These are phyloP conservation scores for Patella depressa DNA, from an alignment of 2,888 invertebrate genomes.

Conservation along the genomic window DNA sequence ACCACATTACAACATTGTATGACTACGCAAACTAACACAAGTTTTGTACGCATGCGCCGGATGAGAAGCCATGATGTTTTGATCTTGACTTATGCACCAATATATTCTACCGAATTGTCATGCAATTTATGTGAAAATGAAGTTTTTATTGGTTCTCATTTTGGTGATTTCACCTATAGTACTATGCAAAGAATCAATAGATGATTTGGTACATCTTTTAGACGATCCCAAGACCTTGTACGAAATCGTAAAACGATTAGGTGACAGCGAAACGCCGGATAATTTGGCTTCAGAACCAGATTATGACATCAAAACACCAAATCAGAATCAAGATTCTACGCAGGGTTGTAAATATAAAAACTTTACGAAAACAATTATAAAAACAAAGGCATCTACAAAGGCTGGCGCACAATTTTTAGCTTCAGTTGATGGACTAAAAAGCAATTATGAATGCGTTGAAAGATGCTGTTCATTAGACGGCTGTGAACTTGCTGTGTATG, in stretches of 20 bases:
- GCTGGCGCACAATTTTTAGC: slow-evolving; percentile 50
- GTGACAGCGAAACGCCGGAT: slow-evolving; percentile 22
- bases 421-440: slow-evolving; percentile 33
- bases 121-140: slow-evolving; percentile 13
- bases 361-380: slow-evolving; percentile 48
- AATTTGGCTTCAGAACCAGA: slow-evolving; percentile 14
- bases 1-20: background rate
- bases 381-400: slow-evolving; percentile 49
- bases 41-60: background rate
- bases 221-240: slow-evolving; percentile 41
- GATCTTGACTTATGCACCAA: background rate
- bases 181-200: slow-evolving; percentile 3
- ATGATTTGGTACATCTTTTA: slow-evolving; percentile 35
- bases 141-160: slow-evolving; percentile 9
- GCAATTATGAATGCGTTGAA: slow-evolving; percentile 45
- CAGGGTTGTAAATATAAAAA: slow-evolving; percentile 10
- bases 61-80: slow-evolving; percentile 6
- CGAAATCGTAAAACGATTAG: slow-evolving; percentile 46
- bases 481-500: slow-evolving; percentile 58
- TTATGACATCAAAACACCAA: background rate
- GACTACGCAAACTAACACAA: background rate
- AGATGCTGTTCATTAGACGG: slow-evolving; percentile 48
- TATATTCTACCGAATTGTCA: background rate
- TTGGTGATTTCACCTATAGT: slow-evolving; percentile 5
- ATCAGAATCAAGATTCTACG: background rate